Percentiles rank a stretch among this genome's conserved stretches.
These are phyloP conservation scores for Falco peregrinus DNA, from an alignment of 2,797 vertebrate genomes.

Conservation along the genomic window DNA sequence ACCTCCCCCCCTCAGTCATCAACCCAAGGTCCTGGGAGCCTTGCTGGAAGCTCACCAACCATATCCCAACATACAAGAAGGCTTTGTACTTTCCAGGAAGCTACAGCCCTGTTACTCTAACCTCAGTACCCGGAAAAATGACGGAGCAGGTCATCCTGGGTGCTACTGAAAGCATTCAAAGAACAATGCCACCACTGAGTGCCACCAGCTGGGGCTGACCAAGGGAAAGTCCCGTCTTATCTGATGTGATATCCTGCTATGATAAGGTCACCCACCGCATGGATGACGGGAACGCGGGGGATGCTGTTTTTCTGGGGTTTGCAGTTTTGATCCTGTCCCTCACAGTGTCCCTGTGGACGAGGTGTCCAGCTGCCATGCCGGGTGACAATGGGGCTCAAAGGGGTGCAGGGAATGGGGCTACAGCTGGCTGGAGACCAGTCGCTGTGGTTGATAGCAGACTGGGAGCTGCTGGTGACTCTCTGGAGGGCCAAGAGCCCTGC, in stretches of 20 bases:
- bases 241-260: neutral
- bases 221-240: neutral
- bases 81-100: neutral
- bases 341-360: too few species aligned
- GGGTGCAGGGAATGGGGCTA: too few species aligned
- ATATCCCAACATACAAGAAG: neutral
- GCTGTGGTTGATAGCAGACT: too few species aligned
- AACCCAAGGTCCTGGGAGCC: too few species aligned
- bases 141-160: neutral
- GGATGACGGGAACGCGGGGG: neutral
- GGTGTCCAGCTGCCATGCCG: too few species aligned
- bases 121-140: neutral
- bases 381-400: too few species aligned
- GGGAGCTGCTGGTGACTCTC: too few species aligned
- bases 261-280: rapidly evolving
- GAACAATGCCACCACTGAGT: too few species aligned
- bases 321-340: neutral
- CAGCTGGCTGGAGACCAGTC: too few species aligned
- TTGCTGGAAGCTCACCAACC: neutral
- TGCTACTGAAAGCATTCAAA: rapidly evolving
- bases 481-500: too few species aligned
- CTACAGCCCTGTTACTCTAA: neutral
- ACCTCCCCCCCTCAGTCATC: neutral
- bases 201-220: rapidly evolving
- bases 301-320: neutral